Conservation (phyloP, 2,888 invertebrate genomes). For the Volucella zonaria region DNA sequence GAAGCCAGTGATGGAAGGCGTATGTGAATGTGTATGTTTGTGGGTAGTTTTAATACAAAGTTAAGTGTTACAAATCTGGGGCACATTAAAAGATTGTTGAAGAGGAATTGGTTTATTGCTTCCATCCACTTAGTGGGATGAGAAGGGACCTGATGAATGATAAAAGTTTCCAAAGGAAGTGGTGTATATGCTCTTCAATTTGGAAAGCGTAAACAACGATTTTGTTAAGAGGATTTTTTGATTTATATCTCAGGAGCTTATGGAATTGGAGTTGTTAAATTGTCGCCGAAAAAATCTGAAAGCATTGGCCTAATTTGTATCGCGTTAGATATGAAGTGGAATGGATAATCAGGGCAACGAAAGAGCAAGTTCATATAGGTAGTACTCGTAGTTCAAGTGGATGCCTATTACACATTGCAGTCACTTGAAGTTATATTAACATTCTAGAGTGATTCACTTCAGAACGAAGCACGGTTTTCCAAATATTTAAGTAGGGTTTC, state of each 20-base stretch:
- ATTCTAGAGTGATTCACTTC: no score
- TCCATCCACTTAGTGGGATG: conserved; percentile 26
- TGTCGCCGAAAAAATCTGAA: background rate
- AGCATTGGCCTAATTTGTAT: no score
- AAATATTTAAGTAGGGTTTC: no score
- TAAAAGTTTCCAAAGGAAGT: conserved; percentile 45
- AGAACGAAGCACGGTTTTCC: no score
- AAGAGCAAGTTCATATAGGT: no score
- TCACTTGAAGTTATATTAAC: no score
- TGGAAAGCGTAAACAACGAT: conserved; percentile 27
- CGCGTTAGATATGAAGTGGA: no score
- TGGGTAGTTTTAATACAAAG: conserved; percentile 58
- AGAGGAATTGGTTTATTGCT: conserved; percentile 34
- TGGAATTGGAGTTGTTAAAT: background rate
- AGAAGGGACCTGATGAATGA: conserved; percentile 38
- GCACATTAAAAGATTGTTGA: conserved; percentile 37
- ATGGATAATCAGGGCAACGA: no score
- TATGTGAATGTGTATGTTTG: background rate
- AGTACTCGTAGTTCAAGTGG: no score
- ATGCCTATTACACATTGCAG: no score
- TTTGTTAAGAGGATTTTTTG: conserved; percentile 41
- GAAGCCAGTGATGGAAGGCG: conserved; percentile 48
- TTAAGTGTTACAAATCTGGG: conserved; percentile 70
- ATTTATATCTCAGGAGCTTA: conserved; percentile 41
- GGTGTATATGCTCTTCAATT: conserved; percentile 22